A percentile compares a stretch with the other conserved stretches of the same genome.
Evolutionary conservation across 1,140 invertebrate species (phyloP).

Genomic region (Parasteatoda tepidariorum): DNA sequence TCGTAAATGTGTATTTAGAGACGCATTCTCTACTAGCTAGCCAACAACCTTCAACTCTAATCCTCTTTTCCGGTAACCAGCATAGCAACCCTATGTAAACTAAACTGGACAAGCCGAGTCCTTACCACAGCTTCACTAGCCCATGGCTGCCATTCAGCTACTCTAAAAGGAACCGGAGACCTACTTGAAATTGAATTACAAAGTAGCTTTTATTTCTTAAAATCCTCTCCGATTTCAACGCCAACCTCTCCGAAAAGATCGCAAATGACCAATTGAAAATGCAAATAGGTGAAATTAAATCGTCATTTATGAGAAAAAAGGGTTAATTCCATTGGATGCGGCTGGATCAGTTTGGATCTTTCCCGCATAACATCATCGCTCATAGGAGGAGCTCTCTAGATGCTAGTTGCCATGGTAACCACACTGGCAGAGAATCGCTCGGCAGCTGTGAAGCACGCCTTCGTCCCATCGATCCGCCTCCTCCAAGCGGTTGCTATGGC

Average conservation of each 20-base stretch:
- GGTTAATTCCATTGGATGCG: slow-evolving; percentile 18
- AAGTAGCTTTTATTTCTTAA: background rate
- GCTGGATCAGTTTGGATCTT: background rate
- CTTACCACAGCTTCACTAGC: slow-evolving; percentile 27
- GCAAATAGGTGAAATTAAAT: slow-evolving; percentile 27
- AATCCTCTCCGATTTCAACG: background rate
- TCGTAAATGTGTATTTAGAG: no score
- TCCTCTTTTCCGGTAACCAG: slow-evolving; percentile 1
- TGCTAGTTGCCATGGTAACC: slow-evolving; percentile 48
- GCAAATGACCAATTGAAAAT: background rate
- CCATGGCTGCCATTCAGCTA: background rate
- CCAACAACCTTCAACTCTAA: no score
- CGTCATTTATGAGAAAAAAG: slow-evolving; percentile 11
- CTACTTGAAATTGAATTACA: background rate
- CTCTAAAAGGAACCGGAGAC: slow-evolving; percentile 15
- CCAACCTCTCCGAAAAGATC: background rate
- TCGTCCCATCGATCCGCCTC: slow-evolving; percentile 55
- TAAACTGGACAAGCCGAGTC: slow-evolving; percentile 52
- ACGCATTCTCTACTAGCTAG: no score
- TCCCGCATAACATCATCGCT: background rate
- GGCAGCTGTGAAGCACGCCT: slow-evolving; percentile 55
- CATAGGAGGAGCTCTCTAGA: slow-evolving; percentile 56
- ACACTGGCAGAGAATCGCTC: slow-evolving; percentile 20
- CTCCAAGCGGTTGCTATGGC: slow-evolving; percentile 42
- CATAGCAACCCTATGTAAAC: slow-evolving; percentile 54